Evolutionary conservation across 2,797 vertebrate genomes (phyloP).

Genomic region (Lepus oiostolus): DNA sequence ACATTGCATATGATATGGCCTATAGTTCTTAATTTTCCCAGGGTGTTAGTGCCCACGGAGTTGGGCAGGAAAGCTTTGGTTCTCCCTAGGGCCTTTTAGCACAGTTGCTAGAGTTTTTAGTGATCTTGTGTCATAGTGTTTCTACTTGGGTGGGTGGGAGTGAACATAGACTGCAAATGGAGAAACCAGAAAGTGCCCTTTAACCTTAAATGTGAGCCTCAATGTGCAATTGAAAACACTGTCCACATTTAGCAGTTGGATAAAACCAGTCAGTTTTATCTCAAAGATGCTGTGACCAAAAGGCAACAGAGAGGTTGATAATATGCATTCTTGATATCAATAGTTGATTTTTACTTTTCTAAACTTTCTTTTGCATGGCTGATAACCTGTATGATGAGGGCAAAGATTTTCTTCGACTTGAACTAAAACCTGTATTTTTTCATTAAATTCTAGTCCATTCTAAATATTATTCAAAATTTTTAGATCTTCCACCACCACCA

Average conservation of each 20-base stretch:
- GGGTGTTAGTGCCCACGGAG: conserved; percentile 44
- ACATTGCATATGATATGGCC: conserved; percentile 23
- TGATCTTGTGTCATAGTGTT: conserved; percentile 25
- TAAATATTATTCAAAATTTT: conserved; percentile 91
- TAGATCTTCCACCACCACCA: conserved; percentile 99
- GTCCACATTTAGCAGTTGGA: conserved; percentile 10
- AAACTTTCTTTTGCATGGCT: conserved; percentile 46
- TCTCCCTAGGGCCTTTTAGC: conserved; percentile 34
- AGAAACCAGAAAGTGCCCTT: not conserved
- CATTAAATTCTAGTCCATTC: conserved; percentile 84
- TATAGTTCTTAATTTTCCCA: conserved; percentile 66
- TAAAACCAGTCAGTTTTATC: conserved; percentile 3
- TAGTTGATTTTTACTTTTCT: conserved; percentile 26
- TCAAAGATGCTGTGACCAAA: not conserved
- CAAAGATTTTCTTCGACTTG: conserved; percentile 71
- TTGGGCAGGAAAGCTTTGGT: conserved; percentile 23
- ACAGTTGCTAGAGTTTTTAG: conserved; percentile 41
- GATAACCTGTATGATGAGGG: conserved; percentile 32
- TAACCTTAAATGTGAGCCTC: not conserved
- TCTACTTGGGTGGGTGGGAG: not conserved
- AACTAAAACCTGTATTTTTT: conserved; percentile 84
- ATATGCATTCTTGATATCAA: conserved; percentile 61
- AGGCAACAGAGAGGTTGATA: not conserved
- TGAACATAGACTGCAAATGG: not conserved
- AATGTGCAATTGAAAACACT: conserved; percentile 53